Base-by-base conservation (phyloP, 2,888 invertebrate genomes). In the Ophion ventricosus region DNA sequence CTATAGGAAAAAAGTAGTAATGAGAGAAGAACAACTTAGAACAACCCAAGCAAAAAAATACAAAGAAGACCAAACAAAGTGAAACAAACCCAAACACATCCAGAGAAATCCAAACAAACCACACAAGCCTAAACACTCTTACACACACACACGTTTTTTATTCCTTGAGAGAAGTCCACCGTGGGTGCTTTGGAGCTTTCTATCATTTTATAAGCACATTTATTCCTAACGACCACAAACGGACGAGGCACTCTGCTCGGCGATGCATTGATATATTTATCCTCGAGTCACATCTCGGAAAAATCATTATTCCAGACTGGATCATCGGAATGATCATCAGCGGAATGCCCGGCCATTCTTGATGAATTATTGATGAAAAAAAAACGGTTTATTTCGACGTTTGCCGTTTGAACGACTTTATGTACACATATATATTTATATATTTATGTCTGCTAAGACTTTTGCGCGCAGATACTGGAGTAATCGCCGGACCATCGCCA, bases 121-220 rank as follows among this genome's bases (percentile, higher is more conserved):
- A n/a, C n/a, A n/a, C n/a, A n/a, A n/a, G n/a, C n/a, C n/a, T n/a
- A n/a, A n/a, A n/a, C n/a, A n/a, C n/a, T n/a, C n/a, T n/a, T n/a
- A n/a, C n/a, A 75, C 63, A 64, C 57, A 76, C 25, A 57, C 49
- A 40, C 63, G 17, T 75, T 75, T 49, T 74, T 74, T 64, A 63
- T 76, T 84, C 84, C 85, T 69, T 29, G 57, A 49, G 67, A 64
- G 29, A 73, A 77, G 77, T 84, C 67, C 73, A 75, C 76, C 82
- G 76, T 85, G 84, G 87, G 88, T 90, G 89, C 88, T 89, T 91
- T 89, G 88, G 88, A 88, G 89, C 86, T 90, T 91, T 90, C 89
- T 49, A 91, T 92, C 91, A 91, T 92, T 92, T 91, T 90, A 91
- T 90, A 91, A 88, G 89, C 89, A 89, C 91, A 91, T 92, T 91